A percentile compares a stretch with the other conserved stretches of the same genome.
Evolutionary conservation across 2,888 invertebrate species (phyloP).

Genomic region (Nephrotoma guestfalica): DNA sequence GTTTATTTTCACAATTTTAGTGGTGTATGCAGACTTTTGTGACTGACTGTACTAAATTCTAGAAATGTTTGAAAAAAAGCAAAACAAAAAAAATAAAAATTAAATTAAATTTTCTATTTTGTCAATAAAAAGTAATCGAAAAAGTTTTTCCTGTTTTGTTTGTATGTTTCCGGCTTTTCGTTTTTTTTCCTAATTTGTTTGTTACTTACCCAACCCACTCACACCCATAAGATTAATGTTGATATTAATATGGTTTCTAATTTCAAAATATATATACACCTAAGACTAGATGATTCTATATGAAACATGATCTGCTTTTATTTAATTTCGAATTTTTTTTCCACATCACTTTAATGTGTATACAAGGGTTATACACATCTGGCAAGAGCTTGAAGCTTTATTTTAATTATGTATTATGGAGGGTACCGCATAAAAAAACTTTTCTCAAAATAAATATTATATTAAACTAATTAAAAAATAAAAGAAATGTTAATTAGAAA

Average conservation of each 20-base stretch:
- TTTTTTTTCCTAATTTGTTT: neutral
- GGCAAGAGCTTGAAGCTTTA: neutral
- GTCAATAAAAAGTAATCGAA: neutral
- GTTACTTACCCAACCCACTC: neutral
- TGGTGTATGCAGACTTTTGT: too few species aligned
- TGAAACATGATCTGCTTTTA: neutral
- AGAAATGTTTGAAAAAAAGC: neutral
- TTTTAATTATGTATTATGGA: neutral
- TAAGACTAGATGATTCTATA: neutral
- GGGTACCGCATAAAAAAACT: neutral
- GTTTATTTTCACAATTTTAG: too few species aligned
- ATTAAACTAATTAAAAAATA: neutral
- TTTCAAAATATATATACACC: neutral
- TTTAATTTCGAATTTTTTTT: neutral
- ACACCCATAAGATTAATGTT: neutral
- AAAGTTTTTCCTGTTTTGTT: neutral
- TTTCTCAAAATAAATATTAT: neutral
- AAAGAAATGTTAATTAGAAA: neutral
- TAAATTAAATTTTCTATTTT: neutral
- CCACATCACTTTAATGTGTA: neutral
- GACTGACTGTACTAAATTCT: too few species aligned
- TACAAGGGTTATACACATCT: neutral
- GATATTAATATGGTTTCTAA: neutral
- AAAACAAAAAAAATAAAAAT: neutral
- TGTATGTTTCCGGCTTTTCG: neutral